phyloP scores from a whole-genome alignment of 2,113 vertebrate species.

The Tetrao urogallus region DNA sequence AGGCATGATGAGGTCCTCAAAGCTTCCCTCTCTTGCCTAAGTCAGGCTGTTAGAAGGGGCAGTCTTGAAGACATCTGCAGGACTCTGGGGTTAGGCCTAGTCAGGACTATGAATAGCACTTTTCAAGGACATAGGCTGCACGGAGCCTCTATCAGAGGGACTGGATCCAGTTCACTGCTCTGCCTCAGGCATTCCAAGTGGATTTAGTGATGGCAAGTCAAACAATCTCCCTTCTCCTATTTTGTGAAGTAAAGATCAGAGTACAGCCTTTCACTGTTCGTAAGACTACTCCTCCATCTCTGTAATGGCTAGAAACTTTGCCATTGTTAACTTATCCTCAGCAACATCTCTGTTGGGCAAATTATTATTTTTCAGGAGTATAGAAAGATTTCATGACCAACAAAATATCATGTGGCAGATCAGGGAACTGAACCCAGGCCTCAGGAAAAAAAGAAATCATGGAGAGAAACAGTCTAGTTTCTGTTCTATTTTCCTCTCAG shows the following conservation, averaged over 20 bases:
- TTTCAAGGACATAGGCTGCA: background rate
- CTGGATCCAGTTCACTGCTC: background rate
- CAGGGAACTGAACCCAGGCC: background rate
- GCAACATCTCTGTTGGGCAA: background rate
- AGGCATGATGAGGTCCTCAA: fast-evolving
- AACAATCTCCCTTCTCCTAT: background rate
- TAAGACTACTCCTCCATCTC: background rate
- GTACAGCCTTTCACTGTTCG: background rate
- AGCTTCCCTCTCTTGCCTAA: background rate
- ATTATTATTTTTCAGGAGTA: constrained; percentile 20
- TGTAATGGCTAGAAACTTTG: background rate
- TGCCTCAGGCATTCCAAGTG: background rate
- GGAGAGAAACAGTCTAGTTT: background rate
- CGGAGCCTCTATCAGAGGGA: background rate
- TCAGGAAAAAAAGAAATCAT: background rate
- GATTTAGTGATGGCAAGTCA: background rate
- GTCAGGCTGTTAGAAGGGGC: background rate
- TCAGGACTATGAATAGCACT: background rate
- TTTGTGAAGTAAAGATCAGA: background rate
- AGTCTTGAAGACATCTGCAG: background rate
- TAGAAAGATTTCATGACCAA: background rate
- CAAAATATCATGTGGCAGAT: background rate
- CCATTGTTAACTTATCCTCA: constrained; percentile 9
- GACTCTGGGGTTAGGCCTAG: background rate
- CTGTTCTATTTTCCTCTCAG: background rate